Base-by-base conservation (phyloP, 37 sponge, comb jelly and placozoan species). In the Spongilla lacustris region DNA sequence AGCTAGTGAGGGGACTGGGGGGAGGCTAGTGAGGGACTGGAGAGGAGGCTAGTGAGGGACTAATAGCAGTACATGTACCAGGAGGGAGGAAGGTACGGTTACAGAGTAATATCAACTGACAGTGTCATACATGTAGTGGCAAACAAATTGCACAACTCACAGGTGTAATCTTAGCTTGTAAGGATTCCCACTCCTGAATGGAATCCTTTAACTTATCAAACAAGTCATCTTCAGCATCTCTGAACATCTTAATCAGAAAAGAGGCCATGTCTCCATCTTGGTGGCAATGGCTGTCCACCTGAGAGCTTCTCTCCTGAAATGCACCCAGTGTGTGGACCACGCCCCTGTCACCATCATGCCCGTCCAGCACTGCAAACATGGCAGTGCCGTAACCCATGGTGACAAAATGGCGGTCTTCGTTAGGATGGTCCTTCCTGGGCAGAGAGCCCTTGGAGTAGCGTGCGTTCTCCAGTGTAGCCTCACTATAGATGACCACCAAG, bases 301-400 rank as follows among this genome's bases (percentile, higher is more conserved):
- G 19, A 17, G 58, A 6, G 58, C 58, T 58, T 17, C 4, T 58
- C 58, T 8, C 46, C 4, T 8, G 46, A 46, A 46, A 46, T 46
- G 14, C 11, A 58, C 19, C 11, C 58, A 58, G 58, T 1, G 86
- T 90, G 41, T 90, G 90, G 0, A 73, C 86, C 28, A 85, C 91
- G 36, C 92, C 98, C 27, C 90, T 50, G 14, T 75, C 28, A 10
- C 98, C 98, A 89, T 98, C 96, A 75, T 98, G 98, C 12, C 98
- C 98, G 69, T 98, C 98, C 67, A 95, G 87, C 36, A 98, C 98
- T 73, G 85, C 89, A 68, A 89, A 88, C 4, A 82, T 78, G 35
- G 71, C 48, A 84, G 37, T 75, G 19, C 38, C 6, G 25, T 30
- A 28, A 0, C 50, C 35, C 2, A 71, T 73, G 36, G 88, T 24